Evolutionary conservation across 2,888 invertebrate species (phyloP).

Genomic region (Auanema freiburgensis): DNA sequence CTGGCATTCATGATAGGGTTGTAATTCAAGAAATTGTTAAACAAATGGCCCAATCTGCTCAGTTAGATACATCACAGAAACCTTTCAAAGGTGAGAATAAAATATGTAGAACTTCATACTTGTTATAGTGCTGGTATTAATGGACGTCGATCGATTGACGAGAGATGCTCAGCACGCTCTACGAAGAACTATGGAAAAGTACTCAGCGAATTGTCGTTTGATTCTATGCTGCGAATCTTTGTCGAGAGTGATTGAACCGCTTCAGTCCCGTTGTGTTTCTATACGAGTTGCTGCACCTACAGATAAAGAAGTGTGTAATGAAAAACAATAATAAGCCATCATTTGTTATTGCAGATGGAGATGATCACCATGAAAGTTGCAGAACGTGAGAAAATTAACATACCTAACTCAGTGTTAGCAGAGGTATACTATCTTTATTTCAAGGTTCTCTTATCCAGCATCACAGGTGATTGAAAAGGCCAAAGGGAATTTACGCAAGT

Average conservation of each 20-base stretch:
- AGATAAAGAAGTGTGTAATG: conserved; percentile 73
- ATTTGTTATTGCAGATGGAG: conserved; percentile 19
- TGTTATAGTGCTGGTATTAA: conserved; percentile 83
- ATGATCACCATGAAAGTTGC: background rate
- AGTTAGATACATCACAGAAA: conserved; percentile 83
- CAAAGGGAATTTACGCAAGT: conserved; percentile 85
- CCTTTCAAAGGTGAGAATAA: conserved; percentile 95
- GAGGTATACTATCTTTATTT: background rate
- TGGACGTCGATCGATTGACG: conserved; percentile 89
- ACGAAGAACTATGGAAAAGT: conserved; percentile 98
- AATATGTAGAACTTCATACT: too few species aligned
- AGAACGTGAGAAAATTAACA: background rate
- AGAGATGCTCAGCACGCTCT: conserved; percentile 98
- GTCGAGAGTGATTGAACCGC: conserved; percentile 93
- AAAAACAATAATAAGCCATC: background rate
- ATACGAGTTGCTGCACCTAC: conserved; percentile 88
- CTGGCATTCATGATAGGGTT: conserved; percentile 92
- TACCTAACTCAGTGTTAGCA: background rate
- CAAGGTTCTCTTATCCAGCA: background rate
- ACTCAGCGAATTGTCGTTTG: conserved; percentile 75
- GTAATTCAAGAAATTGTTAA: conserved; percentile 97
- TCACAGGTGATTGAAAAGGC: conserved; percentile 76
- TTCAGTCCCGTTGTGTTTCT: conserved; percentile 88
- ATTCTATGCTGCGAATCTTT: conserved; percentile 86
- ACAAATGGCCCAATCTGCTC: conserved; percentile 92